A percentile compares a stretch with the other conserved stretches of the same genome.
Conservation (phyloP, 2,888 invertebrate genomes). For the Perdita meconis region DNA sequence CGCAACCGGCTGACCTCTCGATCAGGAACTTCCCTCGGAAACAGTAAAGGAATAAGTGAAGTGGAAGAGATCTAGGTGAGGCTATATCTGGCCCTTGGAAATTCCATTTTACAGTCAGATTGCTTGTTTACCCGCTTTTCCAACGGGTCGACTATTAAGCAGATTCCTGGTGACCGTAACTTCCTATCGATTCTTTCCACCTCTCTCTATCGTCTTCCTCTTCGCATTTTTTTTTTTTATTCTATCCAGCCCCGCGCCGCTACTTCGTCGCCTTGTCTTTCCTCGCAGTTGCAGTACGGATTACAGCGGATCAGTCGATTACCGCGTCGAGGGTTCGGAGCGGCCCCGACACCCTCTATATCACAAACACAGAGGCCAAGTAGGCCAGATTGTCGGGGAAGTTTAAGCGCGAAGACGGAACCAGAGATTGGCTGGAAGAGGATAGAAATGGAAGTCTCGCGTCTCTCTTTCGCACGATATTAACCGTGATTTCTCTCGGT, state of each 20-base stretch:
- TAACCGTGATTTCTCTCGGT: slow-evolving; percentile 36
- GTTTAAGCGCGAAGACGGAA: slow-evolving; percentile 25
- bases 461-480: slow-evolving; percentile 15
- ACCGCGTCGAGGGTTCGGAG: slow-evolving; percentile 40
- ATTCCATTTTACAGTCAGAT: slow-evolving; percentile 62
- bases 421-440: background rate
- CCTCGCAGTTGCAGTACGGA: slow-evolving; percentile 45
- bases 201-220: background rate
- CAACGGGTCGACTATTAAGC: slow-evolving; percentile 62
- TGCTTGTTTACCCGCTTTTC: slow-evolving; percentile 58
- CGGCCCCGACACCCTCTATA: slow-evolving; percentile 39
- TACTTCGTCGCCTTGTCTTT: slow-evolving; percentile 39
- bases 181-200: slow-evolving; percentile 59
- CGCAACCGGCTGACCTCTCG: background rate
- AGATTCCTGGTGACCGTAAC: slow-evolving; percentile 66
- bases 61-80: background rate
- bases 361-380: slow-evolving; percentile 43
- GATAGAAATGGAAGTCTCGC: slow-evolving; percentile 22
- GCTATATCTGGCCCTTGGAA: slow-evolving; percentile 13
- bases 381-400: slow-evolving; percentile 40
- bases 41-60: slow-evolving; percentile 6
- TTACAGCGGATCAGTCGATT: slow-evolving; percentile 66
- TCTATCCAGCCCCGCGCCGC: no score
- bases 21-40: background rate
- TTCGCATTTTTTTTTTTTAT: slow-evolving; percentile 9